These are phyloP conservation scores for Aquatica leii DNA, from an alignment of 2,888 invertebrate genomes.

Conservation along the genomic window DNA sequence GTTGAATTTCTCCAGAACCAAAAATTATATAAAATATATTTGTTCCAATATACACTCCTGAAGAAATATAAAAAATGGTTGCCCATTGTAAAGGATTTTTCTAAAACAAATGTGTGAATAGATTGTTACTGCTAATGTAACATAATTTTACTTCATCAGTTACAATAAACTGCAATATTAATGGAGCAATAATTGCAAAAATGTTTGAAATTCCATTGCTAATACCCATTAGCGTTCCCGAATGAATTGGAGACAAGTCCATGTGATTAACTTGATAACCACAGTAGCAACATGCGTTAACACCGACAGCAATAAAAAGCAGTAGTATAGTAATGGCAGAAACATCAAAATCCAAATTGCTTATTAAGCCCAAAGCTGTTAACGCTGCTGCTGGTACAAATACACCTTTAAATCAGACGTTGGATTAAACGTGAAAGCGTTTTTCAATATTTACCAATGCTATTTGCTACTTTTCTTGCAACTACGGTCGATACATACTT, in stretches of 20 bases:
- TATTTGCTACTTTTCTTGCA: conserved; percentile 73
- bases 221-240: conserved; percentile 85
- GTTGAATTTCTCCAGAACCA: conserved; percentile 71
- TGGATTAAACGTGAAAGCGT: neutral
- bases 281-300: conserved; percentile 78
- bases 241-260: conserved; percentile 84
- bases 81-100: conserved; percentile 73
- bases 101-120: conserved; percentile 57
- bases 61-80: conserved; percentile 76
- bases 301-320: conserved; percentile 75
- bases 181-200: conserved; percentile 81
- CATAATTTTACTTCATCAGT: conserved; percentile 74
- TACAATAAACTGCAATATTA: conserved; percentile 75
- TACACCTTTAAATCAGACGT: conserved; percentile 48
- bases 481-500: conserved; percentile 63
- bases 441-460: conserved; percentile 65
- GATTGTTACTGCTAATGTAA: conserved; percentile 22
- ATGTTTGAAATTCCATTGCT: conserved; percentile 81
- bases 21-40: conserved; percentile 76
- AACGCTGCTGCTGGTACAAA: conserved; percentile 75
- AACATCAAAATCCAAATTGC: conserved; percentile 64
- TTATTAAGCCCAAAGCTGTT: conserved; percentile 67
- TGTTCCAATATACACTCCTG: conserved; percentile 73
- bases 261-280: conserved; percentile 84
- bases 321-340: conserved; percentile 71